Evolutionary conservation across 2,888 invertebrate genomes (phyloP).

Genomic region (Amphipoea oculea): DNA sequence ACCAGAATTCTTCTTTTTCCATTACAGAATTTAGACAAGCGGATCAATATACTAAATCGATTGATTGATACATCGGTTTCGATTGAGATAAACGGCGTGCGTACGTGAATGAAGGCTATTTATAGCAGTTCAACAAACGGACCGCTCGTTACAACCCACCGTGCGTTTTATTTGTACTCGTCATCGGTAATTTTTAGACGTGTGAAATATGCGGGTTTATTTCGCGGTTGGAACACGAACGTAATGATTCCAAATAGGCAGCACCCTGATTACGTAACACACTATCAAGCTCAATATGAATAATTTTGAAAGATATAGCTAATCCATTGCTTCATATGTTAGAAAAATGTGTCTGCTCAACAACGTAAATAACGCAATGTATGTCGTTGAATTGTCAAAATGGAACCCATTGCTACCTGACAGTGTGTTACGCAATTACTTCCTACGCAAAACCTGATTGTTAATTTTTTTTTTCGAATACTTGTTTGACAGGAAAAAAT

Average conservation of each 20-base stretch:
- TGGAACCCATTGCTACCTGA: neutral
- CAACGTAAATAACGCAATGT: no score
- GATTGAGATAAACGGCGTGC: slow-evolving; percentile 22
- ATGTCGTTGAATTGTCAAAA: no score
- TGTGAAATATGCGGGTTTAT: neutral
- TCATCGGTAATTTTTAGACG: slow-evolving; percentile 10
- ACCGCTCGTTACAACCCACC: slow-evolving; percentile 19
- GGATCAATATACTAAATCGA: neutral
- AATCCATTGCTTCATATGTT: no score
- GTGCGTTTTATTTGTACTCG: slow-evolving; percentile 16
- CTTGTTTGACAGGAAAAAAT: neutral
- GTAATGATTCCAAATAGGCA: neutral
- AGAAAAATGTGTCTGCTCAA: no score
- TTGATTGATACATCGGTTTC: slow-evolving; percentile 23
- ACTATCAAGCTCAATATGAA: no score
- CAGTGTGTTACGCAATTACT: neutral
- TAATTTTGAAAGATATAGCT: no score
- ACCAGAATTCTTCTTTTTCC: no score
- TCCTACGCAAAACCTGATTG: neutral
- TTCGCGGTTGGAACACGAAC: neutral
- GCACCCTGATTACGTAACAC: no score
- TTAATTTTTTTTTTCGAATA: no score
- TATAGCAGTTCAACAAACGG: slow-evolving; percentile 38
- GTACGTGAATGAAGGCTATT: slow-evolving; percentile 36
- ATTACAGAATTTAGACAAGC: neutral